A percentile compares a stretch with the other conserved stretches of the same genome.
Evolutionary conservation across 2,888 invertebrate genomes (phyloP).

Genomic region (Eumacrocentrus americanus): DNA sequence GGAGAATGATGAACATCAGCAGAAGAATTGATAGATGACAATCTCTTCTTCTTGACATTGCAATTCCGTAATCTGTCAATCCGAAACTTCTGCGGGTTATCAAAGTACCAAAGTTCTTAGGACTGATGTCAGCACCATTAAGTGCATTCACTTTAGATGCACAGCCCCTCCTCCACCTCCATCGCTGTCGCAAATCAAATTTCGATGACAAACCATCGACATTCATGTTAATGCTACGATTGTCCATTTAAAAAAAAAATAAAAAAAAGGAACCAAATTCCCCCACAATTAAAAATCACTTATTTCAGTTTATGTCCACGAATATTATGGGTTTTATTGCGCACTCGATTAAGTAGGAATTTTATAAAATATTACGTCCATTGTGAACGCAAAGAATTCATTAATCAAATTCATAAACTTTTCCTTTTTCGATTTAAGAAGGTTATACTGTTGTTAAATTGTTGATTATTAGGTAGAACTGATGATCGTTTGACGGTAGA

Average conservation of each 20-base stretch:
- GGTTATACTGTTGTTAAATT: not conserved
- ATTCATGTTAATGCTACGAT: not conserved
- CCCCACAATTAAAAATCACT: too few species aligned
- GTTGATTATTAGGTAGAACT: too few species aligned
- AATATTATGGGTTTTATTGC: too few species aligned
- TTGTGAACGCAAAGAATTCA: conserved; percentile 30
- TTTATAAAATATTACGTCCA: conserved; percentile 45
- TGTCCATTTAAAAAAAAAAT: too few species aligned
- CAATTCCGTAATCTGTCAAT: not conserved
- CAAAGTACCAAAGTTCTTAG: not conserved
- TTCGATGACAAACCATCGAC: not conserved
- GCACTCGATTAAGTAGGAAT: conserved; percentile 35
- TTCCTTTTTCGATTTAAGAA: too few species aligned
- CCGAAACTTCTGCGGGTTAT: not conserved
- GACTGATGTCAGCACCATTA: not conserved
- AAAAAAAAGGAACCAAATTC: too few species aligned
- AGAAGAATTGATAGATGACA: conserved; percentile 31
- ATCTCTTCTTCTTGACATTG: not conserved
- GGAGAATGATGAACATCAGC: conserved; percentile 45
- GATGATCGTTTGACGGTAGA: too few species aligned
- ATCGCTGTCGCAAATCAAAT: too few species aligned
- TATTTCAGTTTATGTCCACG: not conserved
- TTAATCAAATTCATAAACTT: too few species aligned
- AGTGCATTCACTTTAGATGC: too few species aligned
- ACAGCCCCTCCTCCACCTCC: too few species aligned